Percentiles rank a stretch among this genome's conserved stretches.
phyloP scores from a whole-genome alignment of 2,113 vertebrate genomes.

The Aspidoscelis tigris region DNA sequence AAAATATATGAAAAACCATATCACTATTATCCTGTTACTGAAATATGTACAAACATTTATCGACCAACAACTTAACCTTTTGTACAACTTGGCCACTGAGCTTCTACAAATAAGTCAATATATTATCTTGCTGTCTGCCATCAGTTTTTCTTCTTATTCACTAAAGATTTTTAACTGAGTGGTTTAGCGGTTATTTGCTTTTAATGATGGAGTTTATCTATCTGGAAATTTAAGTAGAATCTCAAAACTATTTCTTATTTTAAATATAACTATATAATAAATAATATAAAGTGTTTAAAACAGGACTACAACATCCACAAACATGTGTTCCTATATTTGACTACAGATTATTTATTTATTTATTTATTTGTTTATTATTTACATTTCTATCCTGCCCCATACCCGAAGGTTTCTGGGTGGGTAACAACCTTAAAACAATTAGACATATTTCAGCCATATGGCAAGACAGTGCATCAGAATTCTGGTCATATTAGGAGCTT shows the following conservation, averaged over 20 bases:
- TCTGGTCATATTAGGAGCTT: too few species aligned
- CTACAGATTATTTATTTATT: too few species aligned
- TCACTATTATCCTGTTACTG: constrained; percentile 73
- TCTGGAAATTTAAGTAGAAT: constrained; percentile 14
- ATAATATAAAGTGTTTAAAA: background rate
- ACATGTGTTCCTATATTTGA: too few species aligned
- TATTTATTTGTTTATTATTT: too few species aligned
- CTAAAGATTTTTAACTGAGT: constrained; percentile 25
- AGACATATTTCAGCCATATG: too few species aligned
- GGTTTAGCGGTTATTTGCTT: constrained; percentile 5
- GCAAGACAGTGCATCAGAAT: too few species aligned
- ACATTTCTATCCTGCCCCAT: too few species aligned
- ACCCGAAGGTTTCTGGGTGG: too few species aligned
- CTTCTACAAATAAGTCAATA: constrained; percentile 69
- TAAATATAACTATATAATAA: background rate
- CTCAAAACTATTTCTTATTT: background rate
- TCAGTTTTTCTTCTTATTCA: constrained; percentile 7
- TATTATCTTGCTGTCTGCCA: constrained; percentile 47
- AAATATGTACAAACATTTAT: constrained; percentile 66
- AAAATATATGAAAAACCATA: constrained; percentile 70
- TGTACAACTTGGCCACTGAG: constrained; percentile 60
- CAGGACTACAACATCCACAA: background rate
- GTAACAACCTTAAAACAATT: too few species aligned
- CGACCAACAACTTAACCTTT: constrained; percentile 67
- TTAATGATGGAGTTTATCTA: constrained; percentile 24